Conservation (phyloP, 2,797 vertebrate genomes). For the Enteromius thamalakanensis region DNA sequence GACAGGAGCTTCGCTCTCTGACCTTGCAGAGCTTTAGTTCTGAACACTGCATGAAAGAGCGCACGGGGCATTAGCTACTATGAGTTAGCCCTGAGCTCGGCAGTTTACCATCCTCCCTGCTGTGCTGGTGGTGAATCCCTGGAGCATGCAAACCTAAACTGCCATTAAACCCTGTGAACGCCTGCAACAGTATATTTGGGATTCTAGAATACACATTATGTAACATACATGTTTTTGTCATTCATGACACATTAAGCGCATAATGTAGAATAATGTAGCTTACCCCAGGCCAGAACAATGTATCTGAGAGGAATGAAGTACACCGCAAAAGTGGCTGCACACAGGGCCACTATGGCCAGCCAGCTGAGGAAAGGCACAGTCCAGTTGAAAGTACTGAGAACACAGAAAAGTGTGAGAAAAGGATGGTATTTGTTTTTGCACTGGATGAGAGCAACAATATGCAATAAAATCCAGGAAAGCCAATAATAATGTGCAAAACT, state of each 20-base stretch:
- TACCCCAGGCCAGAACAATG: slow-evolving; percentile 96
- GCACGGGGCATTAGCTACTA: slow-evolving; percentile 49
- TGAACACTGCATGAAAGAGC: slow-evolving; percentile 50
- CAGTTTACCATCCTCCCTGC: slow-evolving; percentile 44
- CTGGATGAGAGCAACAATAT: not conserved
- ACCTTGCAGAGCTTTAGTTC: slow-evolving; percentile 53
- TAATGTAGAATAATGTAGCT: slow-evolving; percentile 67
- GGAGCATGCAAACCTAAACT: slow-evolving; percentile 27
- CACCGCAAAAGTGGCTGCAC: slow-evolving; percentile 83
- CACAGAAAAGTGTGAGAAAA: not conserved
- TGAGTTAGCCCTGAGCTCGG: slow-evolving; percentile 41
- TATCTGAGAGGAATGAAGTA: slow-evolving; percentile 97
- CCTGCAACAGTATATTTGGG: not conserved
- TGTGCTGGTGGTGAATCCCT: slow-evolving; percentile 34
- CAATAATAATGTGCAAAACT: not conserved
- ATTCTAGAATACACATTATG: slow-evolving; percentile 4
- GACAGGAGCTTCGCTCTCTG: slow-evolving; percentile 54
- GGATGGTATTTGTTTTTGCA: not conserved
- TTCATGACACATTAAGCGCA: not conserved
- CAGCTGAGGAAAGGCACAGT: slow-evolving; percentile 98
- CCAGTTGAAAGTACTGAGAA: slow-evolving; percentile 94
- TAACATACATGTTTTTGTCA: not conserved
- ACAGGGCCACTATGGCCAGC: slow-evolving; percentile 90
- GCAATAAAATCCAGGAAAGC: not conserved
- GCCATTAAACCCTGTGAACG: slow-evolving; percentile 6